A percentile compares a stretch with the other conserved stretches of the same genome.
Conservation (phyloP, 2,113 vertebrate species). For the Hylia prasina region DNA sequence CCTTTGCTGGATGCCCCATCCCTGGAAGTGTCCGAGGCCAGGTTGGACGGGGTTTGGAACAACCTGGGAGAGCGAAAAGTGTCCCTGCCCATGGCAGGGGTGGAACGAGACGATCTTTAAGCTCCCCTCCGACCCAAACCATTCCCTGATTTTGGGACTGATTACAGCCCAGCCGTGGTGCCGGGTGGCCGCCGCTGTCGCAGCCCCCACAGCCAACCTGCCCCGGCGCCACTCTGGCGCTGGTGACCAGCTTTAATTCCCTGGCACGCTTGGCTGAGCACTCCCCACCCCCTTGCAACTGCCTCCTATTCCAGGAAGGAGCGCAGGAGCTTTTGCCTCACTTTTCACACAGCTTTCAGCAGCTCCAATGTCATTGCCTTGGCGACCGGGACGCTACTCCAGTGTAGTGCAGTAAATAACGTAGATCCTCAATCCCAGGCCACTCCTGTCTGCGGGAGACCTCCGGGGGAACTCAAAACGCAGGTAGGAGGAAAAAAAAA, state of each 20-base stretch:
- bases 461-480: slow-evolving; percentile 13
- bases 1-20: background rate
- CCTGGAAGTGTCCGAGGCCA: background rate
- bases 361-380: slow-evolving; percentile 78
- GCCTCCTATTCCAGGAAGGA: slow-evolving; percentile 54
- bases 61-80: background rate
- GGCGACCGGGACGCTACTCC: slow-evolving; percentile 79
- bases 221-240: background rate
- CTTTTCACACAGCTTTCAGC: slow-evolving; percentile 55
- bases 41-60: background rate
- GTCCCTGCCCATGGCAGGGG: background rate
- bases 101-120: background rate
- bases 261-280: slow-evolving; percentile 33
- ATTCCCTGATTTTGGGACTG: fast-evolving
- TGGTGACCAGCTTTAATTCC: slow-evolving; percentile 6
- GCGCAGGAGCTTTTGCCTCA: slow-evolving; percentile 54
- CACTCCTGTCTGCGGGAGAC: slow-evolving; percentile 51
- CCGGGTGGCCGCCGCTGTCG: fast-evolving
- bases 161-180: background rate
- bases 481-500: slow-evolving; percentile 10
- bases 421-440: slow-evolving; percentile 51
- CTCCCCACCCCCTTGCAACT: slow-evolving; percentile 51
- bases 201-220: background rate
- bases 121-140: background rate
- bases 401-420: slow-evolving; percentile 43